Base-by-base conservation (phyloP, 2,797 vertebrate species). In the Halcyon badia region DNA sequence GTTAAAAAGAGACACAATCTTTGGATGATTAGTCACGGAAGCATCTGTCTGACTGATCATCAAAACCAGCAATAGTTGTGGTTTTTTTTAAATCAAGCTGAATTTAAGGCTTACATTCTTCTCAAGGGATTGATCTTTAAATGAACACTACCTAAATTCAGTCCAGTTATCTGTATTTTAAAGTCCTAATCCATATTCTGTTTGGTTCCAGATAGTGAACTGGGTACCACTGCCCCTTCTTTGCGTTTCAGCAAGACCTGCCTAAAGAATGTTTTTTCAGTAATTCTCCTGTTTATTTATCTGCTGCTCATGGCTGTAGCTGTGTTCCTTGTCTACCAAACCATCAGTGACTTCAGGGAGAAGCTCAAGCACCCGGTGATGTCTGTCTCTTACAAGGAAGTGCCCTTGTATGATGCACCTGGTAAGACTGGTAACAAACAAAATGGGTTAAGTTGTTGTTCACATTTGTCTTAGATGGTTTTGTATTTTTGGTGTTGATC, bases 311-410 rank as follows among this genome's bases (percentile, higher is more conserved):
- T 99, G 65, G 98, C 98, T 0, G 99, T 99, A 71, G 99, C 99
- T 0, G 98, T 97, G 46, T 99, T 99, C 97, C 98, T 99, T 88
- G 99, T 99, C 94, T 99, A 99, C 97, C 99, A 99, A 97, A 99
- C 99, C 89, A 99, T 99, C 97, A 98, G 98, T 0, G 99, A 99
- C 98, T 99, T 99, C 93, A 92, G 99, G 87, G 98, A 99, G 89
- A 99, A 99, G 89, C 98, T 99, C 89, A 99, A 98, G 95, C 98
- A 99, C 91, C 99, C 99, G 0, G 99, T 99, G 81, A 99, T 99
- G 99, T 99, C 99, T 0, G 99, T 99, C 96, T 99, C 98, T 41
- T 99, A 99, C 97, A 99, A 99, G 94, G 99, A 99, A 92, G 99
- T 99, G 28, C 98, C 99, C 37, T 96, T 94, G 30, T 99, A 99